Conservation (phyloP, 2,797 vertebrate species). For the Antennarius maculatus region DNA sequence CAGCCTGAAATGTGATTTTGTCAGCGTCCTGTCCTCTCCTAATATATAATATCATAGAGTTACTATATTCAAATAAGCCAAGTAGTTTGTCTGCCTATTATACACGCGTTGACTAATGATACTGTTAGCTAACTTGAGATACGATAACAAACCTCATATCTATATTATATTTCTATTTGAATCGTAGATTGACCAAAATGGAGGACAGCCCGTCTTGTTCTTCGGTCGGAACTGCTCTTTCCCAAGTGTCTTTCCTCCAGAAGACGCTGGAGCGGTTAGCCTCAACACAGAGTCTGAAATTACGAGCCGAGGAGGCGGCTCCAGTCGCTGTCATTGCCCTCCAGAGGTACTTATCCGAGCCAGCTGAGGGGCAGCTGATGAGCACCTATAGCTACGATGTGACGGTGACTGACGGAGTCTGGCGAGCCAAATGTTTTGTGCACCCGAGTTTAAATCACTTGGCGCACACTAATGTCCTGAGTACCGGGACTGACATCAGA, state of each 20-base stretch:
- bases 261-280: slow-evolving; percentile 68
- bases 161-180: no score
- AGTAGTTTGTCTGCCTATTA: background rate
- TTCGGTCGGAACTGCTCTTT: background rate
- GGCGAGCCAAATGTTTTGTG: slow-evolving; percentile 81
- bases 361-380: background rate
- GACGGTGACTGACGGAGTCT: slow-evolving; percentile 83
- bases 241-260: slow-evolving; percentile 55
- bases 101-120: background rate
- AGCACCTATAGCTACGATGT: slow-evolving; percentile 86
- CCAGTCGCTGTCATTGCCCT: slow-evolving; percentile 82
- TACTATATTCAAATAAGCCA: background rate
- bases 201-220: slow-evolving; percentile 49
- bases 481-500: slow-evolving; percentile 75
- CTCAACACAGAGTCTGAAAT: slow-evolving; percentile 55
- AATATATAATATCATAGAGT: background rate
- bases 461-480: slow-evolving; percentile 81
- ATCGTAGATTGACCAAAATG: slow-evolving; percentile 30
- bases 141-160: background rate
- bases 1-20: background rate
- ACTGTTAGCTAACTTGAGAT: slow-evolving; percentile 24
- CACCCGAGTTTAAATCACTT: slow-evolving; percentile 74
- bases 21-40: background rate
- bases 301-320: slow-evolving; percentile 45
- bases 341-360: slow-evolving; percentile 82